Conservation (phyloP, 2,888 invertebrate species). For the Tortrix viridana region DNA sequence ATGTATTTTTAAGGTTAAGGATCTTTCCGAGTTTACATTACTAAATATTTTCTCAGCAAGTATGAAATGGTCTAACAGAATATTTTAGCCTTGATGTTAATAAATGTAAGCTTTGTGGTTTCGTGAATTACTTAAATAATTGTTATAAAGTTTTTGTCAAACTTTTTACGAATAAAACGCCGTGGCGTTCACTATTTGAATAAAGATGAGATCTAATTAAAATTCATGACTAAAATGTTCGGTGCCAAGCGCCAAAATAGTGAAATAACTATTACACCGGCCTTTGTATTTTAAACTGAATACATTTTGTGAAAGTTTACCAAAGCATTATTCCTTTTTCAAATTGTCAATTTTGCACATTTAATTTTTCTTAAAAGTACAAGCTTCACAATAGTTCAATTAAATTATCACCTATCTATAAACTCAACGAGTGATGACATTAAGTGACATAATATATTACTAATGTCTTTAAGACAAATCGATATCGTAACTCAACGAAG, state of each 20-base stretch:
- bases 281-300: constrained; percentile 35
- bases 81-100: not conserved
- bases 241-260: constrained; percentile 25
- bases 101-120: not conserved
- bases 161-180: not conserved
- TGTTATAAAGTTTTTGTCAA: not conserved
- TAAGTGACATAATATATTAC: constrained; percentile 17
- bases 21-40: not conserved
- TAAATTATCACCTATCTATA: not conserved
- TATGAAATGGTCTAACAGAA: too few relatives aligned
- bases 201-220: constrained; percentile 41
- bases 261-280: constrained; percentile 26
- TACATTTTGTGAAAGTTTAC: constrained; percentile 61
- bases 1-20: not conserved
- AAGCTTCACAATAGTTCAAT: not conserved
- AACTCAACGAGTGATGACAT: not conserved
- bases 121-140: not conserved
- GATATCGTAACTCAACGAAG: constrained; percentile 16
- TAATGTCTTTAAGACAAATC: constrained; percentile 23
- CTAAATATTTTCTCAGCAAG: too few relatives aligned
- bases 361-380: not conserved
- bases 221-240: constrained; percentile 36
- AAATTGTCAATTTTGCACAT: not conserved
- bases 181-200: constrained; percentile 35
- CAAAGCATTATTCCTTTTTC: not conserved